Base-by-base conservation (phyloP, 1,140 invertebrate genomes). In the Branchinecta lindahli region DNA sequence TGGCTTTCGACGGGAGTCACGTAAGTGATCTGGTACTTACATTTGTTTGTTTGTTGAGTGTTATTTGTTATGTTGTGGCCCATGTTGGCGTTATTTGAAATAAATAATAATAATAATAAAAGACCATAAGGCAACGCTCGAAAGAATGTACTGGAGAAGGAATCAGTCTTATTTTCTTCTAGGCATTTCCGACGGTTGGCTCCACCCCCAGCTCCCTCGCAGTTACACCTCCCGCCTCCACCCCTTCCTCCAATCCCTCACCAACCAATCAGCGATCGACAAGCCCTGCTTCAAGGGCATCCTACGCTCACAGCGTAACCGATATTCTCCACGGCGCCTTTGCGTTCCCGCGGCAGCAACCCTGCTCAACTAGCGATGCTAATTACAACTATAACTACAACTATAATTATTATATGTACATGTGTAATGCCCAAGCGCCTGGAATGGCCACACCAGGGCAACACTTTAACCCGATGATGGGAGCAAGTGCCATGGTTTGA, bases 381-480 rank as follows among this genome's bases (percentile, higher is more conserved):
- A 61, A 61, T 61, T 61, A 61, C 52, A 61, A 61, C 52, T 61
- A 61, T 6, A 61, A 61, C 18, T 61, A 61, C 18, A 61, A 61
- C 18, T 61, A 61, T 20, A 61, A 61, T 20, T 61, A 61, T 6
- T 61, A 61, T 61, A 61, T 61, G 52, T 61, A 61, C 18, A 61
- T 61, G 52, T 61, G 52, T 20, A 61, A 61, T 61, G 52, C 52
- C 18, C 33, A 33, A 33, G 52, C 52, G 12, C 52, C 52, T 12
- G 12, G 52, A 15, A 12, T 20, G 12, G 4, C 52, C 12, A 20
- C 52, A 20, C 52, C 52, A 20, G 18, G 52, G 12, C 52, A 61
- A 15, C 12, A 61, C 6, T 61, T 61, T 61, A 20, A 20, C 52
- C 12, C 52, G 6, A 61, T 61, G 12, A 61, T 61, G 52, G 52